Evolutionary conservation across 1,140 invertebrate genomes (phyloP), one percentile per base, ranked within the genome.

Genomic region (Lordiphosa stackelbergi): DNA sequence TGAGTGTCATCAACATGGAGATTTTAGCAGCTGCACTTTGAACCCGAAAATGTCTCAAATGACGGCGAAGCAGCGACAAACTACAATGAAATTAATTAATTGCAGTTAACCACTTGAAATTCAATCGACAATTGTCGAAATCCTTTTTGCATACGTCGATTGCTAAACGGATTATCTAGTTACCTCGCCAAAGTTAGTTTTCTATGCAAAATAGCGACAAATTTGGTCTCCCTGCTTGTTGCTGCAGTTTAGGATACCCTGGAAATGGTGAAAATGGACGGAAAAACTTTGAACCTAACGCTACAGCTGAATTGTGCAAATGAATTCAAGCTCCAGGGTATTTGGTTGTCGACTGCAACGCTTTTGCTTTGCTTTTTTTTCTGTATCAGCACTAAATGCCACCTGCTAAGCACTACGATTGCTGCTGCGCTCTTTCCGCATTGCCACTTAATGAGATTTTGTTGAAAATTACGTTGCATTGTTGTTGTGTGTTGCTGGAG

Each of bases 361-460:
- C 22, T 24, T 56, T 8, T 7, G 22, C 10, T 37, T 2, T 13
- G 38, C 19, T 28, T 48, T 55, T 66, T 64, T 41, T 52, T 43
- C 4, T 57, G 16, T 7, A 24, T 53, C 10, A 7, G n/a, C 9
- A 24, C 22, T 24, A 24, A 24, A 24, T 13, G 10, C 11, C 62
- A 66, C 40, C 62, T 69, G 62, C 56, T 61, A 60, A 52, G 56
- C 42, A 28, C 46, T 38, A 28, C 36, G 42, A 40, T 9, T 8
- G 3, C 22, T 31, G 47, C 16, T 45, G 36, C 35, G 34, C 46
- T 19, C 31, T 48, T 49, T 45, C 12, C 36, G 51, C 12, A 34
- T 49, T 48, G 49, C 62, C 66, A 78, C 71, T 69, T 79, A 79
- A 79, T 75, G 75, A 81, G 72, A 77, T 83, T 83, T 81, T 75